Evolutionary conservation across 2,797 vertebrate genomes (phyloP), one percentile per base, ranked within the genome.

Genomic region (Prunella strophiata): DNA sequence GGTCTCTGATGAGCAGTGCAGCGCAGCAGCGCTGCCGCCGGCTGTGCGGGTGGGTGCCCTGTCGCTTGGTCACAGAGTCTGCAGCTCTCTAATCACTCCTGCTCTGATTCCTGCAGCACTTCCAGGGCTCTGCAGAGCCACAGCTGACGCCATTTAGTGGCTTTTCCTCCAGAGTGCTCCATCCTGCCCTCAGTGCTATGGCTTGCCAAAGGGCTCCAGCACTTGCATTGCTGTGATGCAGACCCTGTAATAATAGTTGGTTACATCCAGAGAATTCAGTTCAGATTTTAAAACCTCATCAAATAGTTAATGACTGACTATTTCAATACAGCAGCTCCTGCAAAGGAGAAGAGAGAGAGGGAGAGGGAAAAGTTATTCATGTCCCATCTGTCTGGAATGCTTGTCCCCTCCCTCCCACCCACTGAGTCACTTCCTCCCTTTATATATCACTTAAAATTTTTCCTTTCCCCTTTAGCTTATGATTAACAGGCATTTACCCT

Each of bases 311-410:
- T 95, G 81, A 94, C 83, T 91, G 95, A 94, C 91, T 96, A 43
- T 96, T 97, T 96, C 92, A 95, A 96, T 87, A 95, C 68, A 96
- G 93, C 91, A 93, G 88, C 89, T 95, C 85, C 91, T 96, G 87
- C 78, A 93, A 88, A 93, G 90, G 90, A 93, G 74, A 95, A 88
- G 71, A 93, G 89, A 93, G 86, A 93, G 91, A 90, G 80, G 34
- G 96, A 96, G 91, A 90, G 80, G 32, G 96, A 95, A 96, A 97
- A 97, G 94, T 97, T 97, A 96, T 95, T 97, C 96, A 96, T 92
- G 91, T 96, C 95, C 94, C 94, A 95, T 97, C 95, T 96, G 95
- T 97, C 95, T 97, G 96, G 94, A 97, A 96, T 29, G 87, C 75
- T 93, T 95, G 94, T 96, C 91, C 86, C 93, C 80, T 94, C 91